Evolutionary conservation across 1,140 invertebrate species (phyloP).

Genomic region (Mamestra configurata): DNA sequence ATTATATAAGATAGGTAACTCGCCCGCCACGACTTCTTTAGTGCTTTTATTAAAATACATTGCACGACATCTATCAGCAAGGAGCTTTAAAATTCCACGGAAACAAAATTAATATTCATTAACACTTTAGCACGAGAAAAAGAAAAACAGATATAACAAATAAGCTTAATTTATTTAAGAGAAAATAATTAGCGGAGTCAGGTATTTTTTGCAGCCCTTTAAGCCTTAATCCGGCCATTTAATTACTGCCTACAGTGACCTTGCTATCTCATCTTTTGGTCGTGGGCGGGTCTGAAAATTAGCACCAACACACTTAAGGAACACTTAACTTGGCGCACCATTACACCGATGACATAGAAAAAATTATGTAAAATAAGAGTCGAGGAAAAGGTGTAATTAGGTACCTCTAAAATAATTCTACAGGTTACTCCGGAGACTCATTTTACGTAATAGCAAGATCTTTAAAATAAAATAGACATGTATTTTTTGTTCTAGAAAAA

Average conservation of each 20-base stretch:
- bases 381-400: too few species aligned
- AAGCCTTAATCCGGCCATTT: conserved; percentile 6
- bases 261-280: not conserved
- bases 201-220: conserved; percentile 31
- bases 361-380: too few species aligned
- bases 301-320: not conserved
- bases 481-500: too few species aligned
- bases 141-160: conserved; percentile 17
- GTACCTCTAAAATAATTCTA: too few species aligned
- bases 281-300: conserved; percentile 7
- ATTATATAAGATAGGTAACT: too few species aligned
- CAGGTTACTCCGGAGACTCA: too few species aligned
- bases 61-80: conserved; percentile 24
- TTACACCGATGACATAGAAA: not conserved
- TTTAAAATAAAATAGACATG: too few species aligned
- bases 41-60: conserved; percentile 32
- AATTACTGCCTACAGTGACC: conserved; percentile 23
- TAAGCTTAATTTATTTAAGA: conserved; percentile 27
- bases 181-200: conserved; percentile 23
- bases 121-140: conserved; percentile 20
- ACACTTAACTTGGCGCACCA: not conserved
- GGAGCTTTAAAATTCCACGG: not conserved
- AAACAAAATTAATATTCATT: conserved; percentile 42
- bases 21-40: conserved; percentile 8
- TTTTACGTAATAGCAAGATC: too few species aligned